Evolutionary conservation across 2,113 vertebrate genomes (phyloP).

Genomic region (Pycnonotus jocosus): DNA sequence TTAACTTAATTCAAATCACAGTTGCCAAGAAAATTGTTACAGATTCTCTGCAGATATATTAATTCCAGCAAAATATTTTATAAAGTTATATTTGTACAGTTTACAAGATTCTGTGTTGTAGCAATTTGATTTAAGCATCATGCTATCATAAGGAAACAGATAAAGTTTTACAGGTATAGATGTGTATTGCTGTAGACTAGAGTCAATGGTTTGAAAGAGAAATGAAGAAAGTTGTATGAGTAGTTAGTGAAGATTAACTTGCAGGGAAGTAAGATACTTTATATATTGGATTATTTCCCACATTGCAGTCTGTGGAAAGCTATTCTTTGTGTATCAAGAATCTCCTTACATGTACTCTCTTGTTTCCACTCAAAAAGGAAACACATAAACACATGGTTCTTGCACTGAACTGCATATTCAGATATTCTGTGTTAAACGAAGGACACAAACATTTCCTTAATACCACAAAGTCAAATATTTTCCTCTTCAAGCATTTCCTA

Average conservation of each 20-base stretch:
- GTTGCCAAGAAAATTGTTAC: not conserved
- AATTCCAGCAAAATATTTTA: not conserved
- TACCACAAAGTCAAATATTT: not conserved
- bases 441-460: not conserved
- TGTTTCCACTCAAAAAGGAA: not conserved
- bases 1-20: not conserved
- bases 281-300: not conserved
- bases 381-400: not conserved
- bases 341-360: not conserved
- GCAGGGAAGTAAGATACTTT: not conserved
- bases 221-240: not conserved
- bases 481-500: not conserved
- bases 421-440: not conserved
- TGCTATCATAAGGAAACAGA: not conserved
- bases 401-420: not conserved
- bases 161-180: not conserved
- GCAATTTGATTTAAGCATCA: not conserved
- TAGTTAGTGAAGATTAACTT: not conserved
- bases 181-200: not conserved
- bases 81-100: not conserved
- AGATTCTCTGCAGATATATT: not conserved
- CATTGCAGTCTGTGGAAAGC: not conserved
- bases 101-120: not conserved
- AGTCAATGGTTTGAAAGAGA: not conserved
- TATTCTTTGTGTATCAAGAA: not conserved